Evolutionary conservation across 2,113 vertebrate genomes (phyloP).

Genomic region (Brachypteracias leptosomus): DNA sequence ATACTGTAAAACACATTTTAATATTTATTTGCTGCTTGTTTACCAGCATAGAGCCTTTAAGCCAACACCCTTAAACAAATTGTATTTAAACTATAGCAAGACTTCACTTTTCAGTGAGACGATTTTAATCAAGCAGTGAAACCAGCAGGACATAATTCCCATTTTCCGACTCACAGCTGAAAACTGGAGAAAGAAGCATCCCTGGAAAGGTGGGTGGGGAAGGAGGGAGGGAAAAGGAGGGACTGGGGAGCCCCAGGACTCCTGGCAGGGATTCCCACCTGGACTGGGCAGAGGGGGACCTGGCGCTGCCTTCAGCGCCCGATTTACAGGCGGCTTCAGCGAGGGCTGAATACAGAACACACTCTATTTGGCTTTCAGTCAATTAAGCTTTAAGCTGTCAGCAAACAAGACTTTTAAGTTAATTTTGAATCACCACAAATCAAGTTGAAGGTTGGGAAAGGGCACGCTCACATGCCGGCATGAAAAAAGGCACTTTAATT

Average conservation of each 20-base stretch:
- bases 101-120: neutral
- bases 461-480: conserved; percentile 67
- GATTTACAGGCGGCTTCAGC: conserved; percentile 77
- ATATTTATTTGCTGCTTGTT: neutral
- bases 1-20: neutral
- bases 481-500: conserved; percentile 80
- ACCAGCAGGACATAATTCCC: neutral
- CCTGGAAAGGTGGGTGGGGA: neutral
- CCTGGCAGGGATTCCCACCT: neutral
- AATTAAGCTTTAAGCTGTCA: conserved; percentile 90
- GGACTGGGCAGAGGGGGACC: neutral
- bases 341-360: conserved; percentile 79
- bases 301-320: conserved; percentile 54
- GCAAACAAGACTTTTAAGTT: conserved; percentile 88
- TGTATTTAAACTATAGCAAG: neutral
- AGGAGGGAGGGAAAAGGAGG: neutral
- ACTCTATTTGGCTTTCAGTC: conserved; percentile 87
- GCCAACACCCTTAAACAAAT: neutral
- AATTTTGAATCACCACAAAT: conserved; percentile 81
- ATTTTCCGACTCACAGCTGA: neutral
- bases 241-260: neutral
- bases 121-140: neutral
- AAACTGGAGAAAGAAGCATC: neutral
- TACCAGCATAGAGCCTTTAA: neutral
- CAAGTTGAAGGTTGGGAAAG: conserved; percentile 81